These are phyloP conservation scores for Clupea harengus DNA, from an alignment of 2,113 vertebrate genomes.

Conservation along the genomic window DNA sequence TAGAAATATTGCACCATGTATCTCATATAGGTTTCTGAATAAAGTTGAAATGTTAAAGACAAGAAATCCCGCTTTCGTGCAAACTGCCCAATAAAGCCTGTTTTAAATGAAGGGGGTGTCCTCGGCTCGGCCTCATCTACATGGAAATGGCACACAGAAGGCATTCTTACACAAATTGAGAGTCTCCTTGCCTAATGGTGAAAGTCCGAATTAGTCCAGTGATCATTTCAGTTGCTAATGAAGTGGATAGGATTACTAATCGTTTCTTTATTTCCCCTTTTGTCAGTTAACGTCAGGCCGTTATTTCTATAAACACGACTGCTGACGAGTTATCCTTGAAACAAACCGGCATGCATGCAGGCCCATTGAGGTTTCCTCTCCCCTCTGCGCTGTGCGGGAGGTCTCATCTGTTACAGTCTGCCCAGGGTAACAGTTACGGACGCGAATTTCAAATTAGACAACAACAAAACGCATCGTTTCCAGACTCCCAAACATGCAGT, in stretches of 20 bases:
- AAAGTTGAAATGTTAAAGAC: not conserved
- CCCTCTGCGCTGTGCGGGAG: not conserved
- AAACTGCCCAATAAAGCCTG: not conserved
- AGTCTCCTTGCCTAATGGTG: not conserved
- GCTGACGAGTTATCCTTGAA: conserved; percentile 51
- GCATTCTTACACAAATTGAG: not conserved
- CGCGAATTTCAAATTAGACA: not conserved
- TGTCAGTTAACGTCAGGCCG: conserved; percentile 45
- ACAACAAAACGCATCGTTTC: not conserved
- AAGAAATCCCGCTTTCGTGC: not conserved
- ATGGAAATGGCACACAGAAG: not conserved
- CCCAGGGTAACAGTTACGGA: not conserved
- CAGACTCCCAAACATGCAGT: not conserved
- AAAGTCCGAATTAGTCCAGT: not conserved
- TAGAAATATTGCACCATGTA: not conserved
- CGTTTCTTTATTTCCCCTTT: conserved; percentile 34
- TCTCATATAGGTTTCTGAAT: not conserved
- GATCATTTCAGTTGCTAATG: conserved; percentile 11
- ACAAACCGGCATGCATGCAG: conserved; percentile 22
- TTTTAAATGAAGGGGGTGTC: not conserved
- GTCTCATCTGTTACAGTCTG: not conserved
- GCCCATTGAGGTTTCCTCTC: conserved; percentile 18
- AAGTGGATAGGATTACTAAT: conserved; percentile 42
- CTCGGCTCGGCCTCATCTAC: not conserved
- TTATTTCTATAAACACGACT: conserved; percentile 48